A percentile compares a stretch with the other conserved stretches of the same genome.
phyloP scores from a whole-genome alignment of 2,888 invertebrate species.

The Erebia ligea region DNA sequence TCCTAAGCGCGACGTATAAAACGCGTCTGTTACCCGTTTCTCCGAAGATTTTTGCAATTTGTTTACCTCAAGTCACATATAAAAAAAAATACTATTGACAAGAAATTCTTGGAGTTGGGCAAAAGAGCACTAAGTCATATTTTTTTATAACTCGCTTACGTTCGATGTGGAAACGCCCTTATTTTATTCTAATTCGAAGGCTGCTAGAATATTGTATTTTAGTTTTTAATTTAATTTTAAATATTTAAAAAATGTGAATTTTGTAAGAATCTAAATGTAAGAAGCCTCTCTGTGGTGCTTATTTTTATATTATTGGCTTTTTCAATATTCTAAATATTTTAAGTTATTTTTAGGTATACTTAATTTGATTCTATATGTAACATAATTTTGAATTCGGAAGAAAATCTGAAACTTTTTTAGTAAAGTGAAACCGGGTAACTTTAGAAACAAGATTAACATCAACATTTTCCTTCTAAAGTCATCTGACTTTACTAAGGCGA shows the following conservation, averaged over 20 bases:
- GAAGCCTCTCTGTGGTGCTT: conserved; percentile 23
- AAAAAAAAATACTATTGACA: too few species aligned
- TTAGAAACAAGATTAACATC: too few species aligned
- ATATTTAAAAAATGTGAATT: conserved; percentile 12
- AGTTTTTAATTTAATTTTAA: conserved; percentile 4
- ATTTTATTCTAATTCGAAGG: conserved; percentile 4
- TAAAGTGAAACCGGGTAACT: too few species aligned
- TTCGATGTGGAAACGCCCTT: conserved; percentile 10
- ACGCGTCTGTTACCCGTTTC: too few species aligned
- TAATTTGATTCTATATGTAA: neutral
- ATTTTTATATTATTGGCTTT: conserved; percentile 26
- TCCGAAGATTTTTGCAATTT: too few species aligned
- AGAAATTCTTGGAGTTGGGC: neutral
- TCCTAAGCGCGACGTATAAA: too few species aligned
- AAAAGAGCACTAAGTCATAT: conserved; percentile 1
- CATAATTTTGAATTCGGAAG: neutral
- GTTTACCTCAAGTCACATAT: too few species aligned
- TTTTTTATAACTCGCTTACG: conserved; percentile 3
- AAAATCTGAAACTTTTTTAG: neutral
- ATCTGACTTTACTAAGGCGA: too few species aligned
- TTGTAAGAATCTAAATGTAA: conserved; percentile 5
- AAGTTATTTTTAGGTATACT: neutral
- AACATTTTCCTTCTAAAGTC: too few species aligned
- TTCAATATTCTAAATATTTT: conserved; percentile 4
- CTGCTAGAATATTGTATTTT: neutral